Evolutionary conservation across 64 coral and sea anemone genomes (phyloP).

Genomic region (Montipora cactus): DNA sequence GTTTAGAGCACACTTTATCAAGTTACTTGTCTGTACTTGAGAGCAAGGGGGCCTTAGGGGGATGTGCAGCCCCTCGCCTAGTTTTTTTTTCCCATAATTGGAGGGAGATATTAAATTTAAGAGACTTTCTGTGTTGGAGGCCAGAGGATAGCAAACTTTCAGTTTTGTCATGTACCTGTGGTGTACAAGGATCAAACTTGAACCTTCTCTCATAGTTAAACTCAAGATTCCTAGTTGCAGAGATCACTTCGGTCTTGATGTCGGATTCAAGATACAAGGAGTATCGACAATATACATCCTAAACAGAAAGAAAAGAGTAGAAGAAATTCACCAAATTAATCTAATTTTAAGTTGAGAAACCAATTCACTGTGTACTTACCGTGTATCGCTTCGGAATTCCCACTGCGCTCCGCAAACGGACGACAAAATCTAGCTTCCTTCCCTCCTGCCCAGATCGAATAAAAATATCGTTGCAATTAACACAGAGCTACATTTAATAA

Average conservation of each 20-base stretch:
- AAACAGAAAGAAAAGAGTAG: background rate
- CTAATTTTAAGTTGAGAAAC: too few relatives aligned
- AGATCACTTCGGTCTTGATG: conserved; percentile 71
- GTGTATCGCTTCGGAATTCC: conserved; percentile 94
- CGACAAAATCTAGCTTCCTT: conserved; percentile 88
- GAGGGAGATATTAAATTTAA: too few relatives aligned
- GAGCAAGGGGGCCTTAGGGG: too few relatives aligned
- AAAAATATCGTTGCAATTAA: background rate
- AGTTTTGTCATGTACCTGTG: conserved; percentile 61
- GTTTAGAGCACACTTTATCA: too few relatives aligned
- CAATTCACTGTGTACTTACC: conserved; percentile 35
- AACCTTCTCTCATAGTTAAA: conserved; percentile 92
- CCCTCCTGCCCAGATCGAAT: conserved; percentile 67
- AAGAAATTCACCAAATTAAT: too few relatives aligned
- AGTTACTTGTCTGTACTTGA: too few relatives aligned
- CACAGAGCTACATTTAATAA: too few relatives aligned
- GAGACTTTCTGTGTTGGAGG: too few relatives aligned
- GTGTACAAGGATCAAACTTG: conserved; percentile 73
- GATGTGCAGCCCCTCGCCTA: too few relatives aligned
- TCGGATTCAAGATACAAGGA: conserved; percentile 78
- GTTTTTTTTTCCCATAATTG: too few relatives aligned
- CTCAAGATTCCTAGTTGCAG: conserved; percentile 93
- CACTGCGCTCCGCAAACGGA: conserved; percentile 79
- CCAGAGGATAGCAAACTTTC: too few relatives aligned
- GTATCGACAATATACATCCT: conserved; percentile 95